phyloP scores from a whole-genome alignment of 2,797 vertebrate genomes.

The Todus mexicanus region DNA sequence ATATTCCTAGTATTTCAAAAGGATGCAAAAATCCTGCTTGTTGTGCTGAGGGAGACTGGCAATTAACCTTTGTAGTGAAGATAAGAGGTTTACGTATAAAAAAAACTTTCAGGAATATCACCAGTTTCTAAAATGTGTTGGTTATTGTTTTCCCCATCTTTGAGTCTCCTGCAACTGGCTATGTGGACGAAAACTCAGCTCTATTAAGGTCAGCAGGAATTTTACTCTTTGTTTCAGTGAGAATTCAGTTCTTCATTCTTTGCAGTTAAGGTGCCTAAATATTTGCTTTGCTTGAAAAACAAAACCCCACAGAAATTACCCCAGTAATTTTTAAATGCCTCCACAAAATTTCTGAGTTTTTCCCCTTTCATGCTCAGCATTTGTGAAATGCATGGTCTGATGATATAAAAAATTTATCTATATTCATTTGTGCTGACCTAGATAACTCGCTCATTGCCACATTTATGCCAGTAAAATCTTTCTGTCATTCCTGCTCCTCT shows the following conservation, averaged over 20 bases:
- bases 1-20: background rate
- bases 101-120: background rate
- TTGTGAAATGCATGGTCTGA: background rate
- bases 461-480: constrained; percentile 20
- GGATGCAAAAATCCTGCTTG: background rate
- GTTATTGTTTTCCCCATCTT: background rate
- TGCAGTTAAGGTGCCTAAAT: background rate
- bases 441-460: background rate
- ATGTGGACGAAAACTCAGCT: background rate
- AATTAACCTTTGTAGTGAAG: background rate
- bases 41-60: background rate
- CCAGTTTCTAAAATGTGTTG: background rate
- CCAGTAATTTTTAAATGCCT: background rate
- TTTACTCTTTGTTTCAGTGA: background rate
- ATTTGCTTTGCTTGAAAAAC: background rate
- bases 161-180: background rate
- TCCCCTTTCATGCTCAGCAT: background rate
- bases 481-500: background rate
- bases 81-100: background rate
- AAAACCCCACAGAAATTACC: background rate
- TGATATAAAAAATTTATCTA: constrained; percentile 3
- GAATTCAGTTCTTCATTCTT: background rate
- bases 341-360: background rate
- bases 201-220: background rate
- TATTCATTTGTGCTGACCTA: constrained; percentile 6